Base-by-base conservation (phyloP, 2,888 invertebrate species). In the Frankliniella intonsa region DNA sequence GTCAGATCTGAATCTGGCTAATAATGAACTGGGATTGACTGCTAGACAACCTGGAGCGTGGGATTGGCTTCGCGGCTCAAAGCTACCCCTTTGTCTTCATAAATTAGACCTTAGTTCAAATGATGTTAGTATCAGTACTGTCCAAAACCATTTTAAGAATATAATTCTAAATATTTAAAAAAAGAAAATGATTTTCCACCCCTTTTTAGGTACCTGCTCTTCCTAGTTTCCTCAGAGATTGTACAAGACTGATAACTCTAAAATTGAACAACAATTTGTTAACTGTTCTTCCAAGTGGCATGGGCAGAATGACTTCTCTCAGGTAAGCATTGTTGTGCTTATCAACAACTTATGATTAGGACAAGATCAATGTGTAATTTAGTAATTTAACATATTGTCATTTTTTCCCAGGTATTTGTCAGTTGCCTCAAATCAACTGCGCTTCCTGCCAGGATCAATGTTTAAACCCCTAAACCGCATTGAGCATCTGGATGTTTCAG, bases 41-140 rank as follows among this genome's bases (percentile, higher is more conserved):
- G 87, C 88, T 12, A 9, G 22, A 76, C 11, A 25, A 11, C 85
- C 88, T 14, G 87, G 86, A 12, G 91, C 92, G 84, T 95, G 94
- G 94, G 86, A 87, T 65, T 94, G 94, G 95, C 86, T 95, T 81
- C 86, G 86, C 50, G 90, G 91, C 81, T 89, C 89, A 62, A 90
- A 90, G 85, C 89, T 90, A 83, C 87, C 86, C 84, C 89, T 87
- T 85, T 89, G 86, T 9, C 87, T 95, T 14, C 89, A 89, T 84
- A 88, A 91, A 1, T 87, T 95, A 83, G 92, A 94, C 87, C 86
- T 95, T 82, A 91, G 91, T 85, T 88, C 90, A 81, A 95, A 95
- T 87, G 86, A 89, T 82, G 88, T 92, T 85, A 81, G 22, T 22
- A 79, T 38, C n/a, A 65, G 80, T 22, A 38, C 38, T 38, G 38